phyloP scores from a whole-genome alignment of 2,888 invertebrate species.

The Yponomeuta sedellus region DNA sequence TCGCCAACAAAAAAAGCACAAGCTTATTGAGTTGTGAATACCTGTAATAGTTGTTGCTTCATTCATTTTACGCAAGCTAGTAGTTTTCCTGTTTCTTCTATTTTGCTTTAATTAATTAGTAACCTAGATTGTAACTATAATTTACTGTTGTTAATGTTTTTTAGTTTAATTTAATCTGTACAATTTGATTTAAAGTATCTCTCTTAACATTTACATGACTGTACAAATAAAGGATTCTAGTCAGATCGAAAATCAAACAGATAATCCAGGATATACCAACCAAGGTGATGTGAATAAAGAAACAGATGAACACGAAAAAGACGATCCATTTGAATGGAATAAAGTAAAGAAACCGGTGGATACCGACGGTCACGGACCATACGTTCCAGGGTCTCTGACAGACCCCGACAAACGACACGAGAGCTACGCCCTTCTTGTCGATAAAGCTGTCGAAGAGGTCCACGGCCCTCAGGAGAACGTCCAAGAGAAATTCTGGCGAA shows the following conservation, averaged over 20 bases:
- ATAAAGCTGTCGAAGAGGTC: constrained; percentile 56
- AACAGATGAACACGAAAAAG: constrained; percentile 26
- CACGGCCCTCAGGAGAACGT: constrained; percentile 65
- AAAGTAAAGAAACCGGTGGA: constrained; percentile 49
- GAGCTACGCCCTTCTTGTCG: constrained; percentile 59
- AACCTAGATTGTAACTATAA: too few species aligned
- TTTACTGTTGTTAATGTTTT: too few species aligned
- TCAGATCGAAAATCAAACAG: constrained; percentile 26
- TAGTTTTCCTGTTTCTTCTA: not conserved
- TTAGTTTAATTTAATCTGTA: not conserved
- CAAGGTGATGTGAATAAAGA: constrained; percentile 20
- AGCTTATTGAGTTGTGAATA: constrained; percentile 15
- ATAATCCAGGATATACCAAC: constrained; percentile 24
- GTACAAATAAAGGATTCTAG: constrained; percentile 53
- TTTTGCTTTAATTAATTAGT: not conserved
- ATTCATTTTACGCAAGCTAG: not conserved
- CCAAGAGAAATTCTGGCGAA: constrained; percentile 59
- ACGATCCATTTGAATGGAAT: constrained; percentile 50
- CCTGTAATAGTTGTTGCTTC: not conserved
- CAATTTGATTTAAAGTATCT: not conserved
- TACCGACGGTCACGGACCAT: constrained; percentile 55
- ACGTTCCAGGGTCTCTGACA: constrained; percentile 75
- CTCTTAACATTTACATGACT: constrained; percentile 55
- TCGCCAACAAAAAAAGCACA: constrained; percentile 29
- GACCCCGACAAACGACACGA: constrained; percentile 69